A percentile compares a stretch with the other conserved stretches of the same genome.
phyloP scores from a whole-genome alignment of 1,140 invertebrate genomes.

The Triops cancriformis region DNA sequence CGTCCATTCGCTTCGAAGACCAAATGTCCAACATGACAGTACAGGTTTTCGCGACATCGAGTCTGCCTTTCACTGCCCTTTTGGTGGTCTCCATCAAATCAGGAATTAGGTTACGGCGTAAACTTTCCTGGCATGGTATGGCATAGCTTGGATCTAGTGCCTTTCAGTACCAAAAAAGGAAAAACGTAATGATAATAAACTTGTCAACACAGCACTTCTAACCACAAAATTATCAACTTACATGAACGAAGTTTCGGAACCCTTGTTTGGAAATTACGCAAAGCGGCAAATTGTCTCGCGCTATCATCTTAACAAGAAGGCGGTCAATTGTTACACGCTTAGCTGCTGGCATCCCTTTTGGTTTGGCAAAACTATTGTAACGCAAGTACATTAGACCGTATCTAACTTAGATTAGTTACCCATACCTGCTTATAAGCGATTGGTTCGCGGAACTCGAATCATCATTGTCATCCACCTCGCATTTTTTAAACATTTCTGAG shows the following conservation, averaged over 20 bases:
- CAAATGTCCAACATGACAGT: slow-evolving; percentile 22
- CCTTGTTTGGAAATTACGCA: background rate
- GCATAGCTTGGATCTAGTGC: background rate
- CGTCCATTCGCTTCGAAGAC: slow-evolving; percentile 14
- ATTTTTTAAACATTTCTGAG: background rate
- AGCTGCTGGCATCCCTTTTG: background rate
- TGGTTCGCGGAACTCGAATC: background rate
- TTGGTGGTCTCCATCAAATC: background rate
- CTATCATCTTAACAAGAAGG: background rate
- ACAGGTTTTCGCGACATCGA: slow-evolving; percentile 13
- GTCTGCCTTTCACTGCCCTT: background rate
- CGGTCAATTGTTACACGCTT: background rate
- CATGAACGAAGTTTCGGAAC: background rate
- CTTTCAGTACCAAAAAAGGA: slow-evolving; percentile 7
- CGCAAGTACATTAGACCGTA: background rate
- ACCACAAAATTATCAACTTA: background rate
- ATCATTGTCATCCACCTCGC: background rate
- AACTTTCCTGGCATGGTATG: slow-evolving; percentile 11
- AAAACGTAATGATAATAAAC: background rate
- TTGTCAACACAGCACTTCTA: background rate
- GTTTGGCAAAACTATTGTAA: background rate
- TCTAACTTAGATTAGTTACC: background rate
- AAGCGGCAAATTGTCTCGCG: background rate
- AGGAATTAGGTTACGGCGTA: background rate
- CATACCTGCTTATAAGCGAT: background rate